phyloP scores from a whole-genome alignment of 2,888 invertebrate genomes.

The Drosophila infuscata region DNA sequence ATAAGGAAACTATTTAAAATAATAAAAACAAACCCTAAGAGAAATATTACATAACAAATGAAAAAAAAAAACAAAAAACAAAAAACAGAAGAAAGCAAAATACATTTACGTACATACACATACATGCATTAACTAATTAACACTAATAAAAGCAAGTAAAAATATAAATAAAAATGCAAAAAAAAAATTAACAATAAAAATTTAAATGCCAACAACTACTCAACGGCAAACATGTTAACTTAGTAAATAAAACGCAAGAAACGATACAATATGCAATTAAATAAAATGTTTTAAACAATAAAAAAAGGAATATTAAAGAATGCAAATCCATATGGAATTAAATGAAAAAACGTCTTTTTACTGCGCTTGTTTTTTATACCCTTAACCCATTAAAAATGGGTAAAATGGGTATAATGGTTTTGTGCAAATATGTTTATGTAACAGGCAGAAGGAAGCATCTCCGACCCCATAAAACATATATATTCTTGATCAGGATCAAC shows the following conservation, averaged over 20 bases:
- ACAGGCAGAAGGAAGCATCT: too few relatives aligned
- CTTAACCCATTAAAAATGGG: neutral
- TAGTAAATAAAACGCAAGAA: constrained; percentile 63
- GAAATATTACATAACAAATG: constrained; percentile 10
- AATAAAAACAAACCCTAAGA: constrained; percentile 23
- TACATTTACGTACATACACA: constrained; percentile 36
- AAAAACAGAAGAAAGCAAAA: constrained; percentile 25
- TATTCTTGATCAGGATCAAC: too few relatives aligned
- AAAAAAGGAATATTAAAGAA: constrained; percentile 54
- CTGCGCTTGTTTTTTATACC: neutral
- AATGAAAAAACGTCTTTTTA: constrained; percentile 39
- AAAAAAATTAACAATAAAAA: constrained; percentile 45
- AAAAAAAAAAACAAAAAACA: constrained; percentile 18
- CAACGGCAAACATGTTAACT: constrained; percentile 70
- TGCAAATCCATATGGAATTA: constrained; percentile 57
- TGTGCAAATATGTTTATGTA: too few relatives aligned
- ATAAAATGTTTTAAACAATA: constrained; percentile 70
- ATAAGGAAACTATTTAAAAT: constrained; percentile 18
- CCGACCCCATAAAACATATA: too few relatives aligned
- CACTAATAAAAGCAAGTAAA: constrained; percentile 40
- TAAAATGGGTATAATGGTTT: too few relatives aligned
- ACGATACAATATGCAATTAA: constrained; percentile 65
- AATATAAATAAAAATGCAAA: constrained; percentile 20
- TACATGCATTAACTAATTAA: constrained; percentile 44
- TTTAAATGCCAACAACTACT: constrained; percentile 62